These are phyloP conservation scores for Drosophila nr. medialis DNA, from an alignment of 2,888 invertebrate species.

Conservation along the genomic window DNA sequence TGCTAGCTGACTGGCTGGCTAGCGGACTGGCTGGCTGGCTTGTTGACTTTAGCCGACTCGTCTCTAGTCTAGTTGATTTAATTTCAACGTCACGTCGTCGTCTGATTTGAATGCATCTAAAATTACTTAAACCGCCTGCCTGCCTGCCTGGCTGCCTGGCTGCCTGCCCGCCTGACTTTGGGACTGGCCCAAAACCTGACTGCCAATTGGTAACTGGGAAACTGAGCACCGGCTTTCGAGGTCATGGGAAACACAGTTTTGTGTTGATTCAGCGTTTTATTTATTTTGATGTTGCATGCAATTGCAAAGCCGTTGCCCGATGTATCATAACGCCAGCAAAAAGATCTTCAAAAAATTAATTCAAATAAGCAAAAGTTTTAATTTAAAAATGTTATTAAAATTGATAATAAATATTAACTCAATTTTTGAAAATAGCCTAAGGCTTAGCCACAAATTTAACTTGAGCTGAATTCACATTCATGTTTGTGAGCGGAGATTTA, in stretches of 20 bases:
- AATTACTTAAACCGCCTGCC: constrained; percentile 65
- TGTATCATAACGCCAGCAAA: constrained; percentile 11
- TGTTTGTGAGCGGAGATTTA: not conserved
- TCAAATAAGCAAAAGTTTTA: constrained; percentile 17
- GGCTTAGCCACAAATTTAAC: not conserved
- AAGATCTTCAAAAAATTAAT: not conserved
- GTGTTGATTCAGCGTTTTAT: constrained; percentile 48
- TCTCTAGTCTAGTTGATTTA: constrained; percentile 80
- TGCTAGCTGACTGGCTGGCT: constrained; percentile 31
- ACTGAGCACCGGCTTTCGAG: constrained; percentile 72
- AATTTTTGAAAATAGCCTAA: not conserved
- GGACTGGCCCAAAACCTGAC: constrained; percentile 37
- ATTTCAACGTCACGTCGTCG: constrained; percentile 80
- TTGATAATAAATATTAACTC: not conserved
- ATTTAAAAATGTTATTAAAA: constrained; percentile 6
- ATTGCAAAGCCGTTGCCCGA: constrained; percentile 18
- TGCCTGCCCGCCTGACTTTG: not conserved
- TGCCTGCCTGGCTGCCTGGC: not conserved
- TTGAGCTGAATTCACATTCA: not conserved
- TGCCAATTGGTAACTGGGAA: constrained; percentile 33
- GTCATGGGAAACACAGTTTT: constrained; percentile 79
- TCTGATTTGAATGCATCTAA: constrained; percentile 72
- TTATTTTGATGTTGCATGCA: constrained; percentile 65
- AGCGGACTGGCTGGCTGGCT: not conserved
- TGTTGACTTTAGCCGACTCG: constrained; percentile 32